These are phyloP conservation scores for Zaprionus capensis DNA, from an alignment of 1,140 invertebrate species.

Conservation along the genomic window DNA sequence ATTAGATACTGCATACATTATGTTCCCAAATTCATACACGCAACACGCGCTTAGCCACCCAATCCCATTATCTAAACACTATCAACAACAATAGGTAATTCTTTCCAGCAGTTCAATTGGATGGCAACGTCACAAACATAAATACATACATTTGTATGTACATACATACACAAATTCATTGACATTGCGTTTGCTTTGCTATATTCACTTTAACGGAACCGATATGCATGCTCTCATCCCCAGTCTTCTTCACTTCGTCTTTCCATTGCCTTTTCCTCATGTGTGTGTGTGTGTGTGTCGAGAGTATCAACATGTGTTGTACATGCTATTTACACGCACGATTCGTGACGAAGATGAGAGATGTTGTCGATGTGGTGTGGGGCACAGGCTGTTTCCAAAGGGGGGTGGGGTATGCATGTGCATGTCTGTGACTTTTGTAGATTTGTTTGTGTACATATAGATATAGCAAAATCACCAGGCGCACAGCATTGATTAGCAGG, in stretches of 20 bases:
- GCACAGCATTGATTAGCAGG: slow-evolving; percentile 80
- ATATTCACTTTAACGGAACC: slow-evolving; percentile 19
- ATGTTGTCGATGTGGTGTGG: slow-evolving; percentile 2
- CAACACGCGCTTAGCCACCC: background rate
- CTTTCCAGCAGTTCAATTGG: background rate
- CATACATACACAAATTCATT: background rate
- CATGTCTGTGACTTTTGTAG: slow-evolving; percentile 79
- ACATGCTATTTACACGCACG: slow-evolving; percentile 78
- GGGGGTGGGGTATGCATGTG: slow-evolving; percentile 40
- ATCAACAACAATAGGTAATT: background rate
- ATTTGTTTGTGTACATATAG: slow-evolving; percentile 83
- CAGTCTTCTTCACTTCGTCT: background rate
- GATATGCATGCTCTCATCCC: slow-evolving; percentile 42
- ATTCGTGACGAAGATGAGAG: slow-evolving; percentile 45
- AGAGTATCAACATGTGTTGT: slow-evolving; percentile 57
- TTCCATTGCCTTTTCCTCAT: background rate
- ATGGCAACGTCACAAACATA: background rate
- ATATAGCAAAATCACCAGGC: slow-evolving; percentile 80
- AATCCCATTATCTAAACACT: background rate
- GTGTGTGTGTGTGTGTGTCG: background rate
- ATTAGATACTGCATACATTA: background rate
- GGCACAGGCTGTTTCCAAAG: background rate
- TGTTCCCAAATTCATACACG: background rate
- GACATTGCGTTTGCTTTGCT: background rate
- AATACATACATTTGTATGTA: background rate